phyloP scores from a whole-genome alignment of 2,888 invertebrate genomes.

The Parnassius apollo region DNA sequence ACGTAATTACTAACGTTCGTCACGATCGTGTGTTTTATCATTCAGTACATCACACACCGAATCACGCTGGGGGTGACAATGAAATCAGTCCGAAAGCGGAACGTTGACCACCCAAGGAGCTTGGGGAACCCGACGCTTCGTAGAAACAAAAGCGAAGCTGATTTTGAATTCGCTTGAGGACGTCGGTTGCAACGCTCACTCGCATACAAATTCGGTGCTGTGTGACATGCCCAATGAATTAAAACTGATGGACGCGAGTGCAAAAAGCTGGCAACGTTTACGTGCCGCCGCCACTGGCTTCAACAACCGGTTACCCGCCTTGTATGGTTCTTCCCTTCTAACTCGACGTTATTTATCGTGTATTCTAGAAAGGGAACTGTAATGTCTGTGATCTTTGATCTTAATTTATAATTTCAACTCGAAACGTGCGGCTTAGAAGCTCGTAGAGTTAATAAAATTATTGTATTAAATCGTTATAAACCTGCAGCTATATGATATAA shows the following conservation, averaged over 20 bases:
- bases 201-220: constrained; percentile 53
- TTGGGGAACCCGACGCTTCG: constrained; percentile 42
- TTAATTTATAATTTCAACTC: constrained; percentile 2
- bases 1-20: constrained; percentile 4
- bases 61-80: constrained; percentile 45
- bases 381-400: constrained; percentile 1
- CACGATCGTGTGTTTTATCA: constrained; percentile 33
- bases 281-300: constrained; percentile 12
- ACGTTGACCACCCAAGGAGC: constrained; percentile 58
- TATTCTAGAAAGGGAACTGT: constrained; percentile 10
- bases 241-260: constrained; percentile 35
- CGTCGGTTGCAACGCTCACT: constrained; percentile 42
- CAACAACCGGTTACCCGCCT: constrained; percentile 8
- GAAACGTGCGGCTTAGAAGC: background rate
- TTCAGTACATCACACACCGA: constrained; percentile 37
- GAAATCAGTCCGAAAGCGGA: constrained; percentile 37
- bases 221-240: constrained; percentile 38
- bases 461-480: no score
- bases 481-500: no score
- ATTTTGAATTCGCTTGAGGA: constrained; percentile 59
- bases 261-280: constrained; percentile 37
- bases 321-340: constrained; percentile 20
- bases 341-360: constrained; percentile 18
- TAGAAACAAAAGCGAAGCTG: constrained; percentile 47
- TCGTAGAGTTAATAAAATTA: no score